These are phyloP conservation scores for Hylaeus anthracinus DNA, from an alignment of 1,140 invertebrate genomes.

Conservation along the genomic window DNA sequence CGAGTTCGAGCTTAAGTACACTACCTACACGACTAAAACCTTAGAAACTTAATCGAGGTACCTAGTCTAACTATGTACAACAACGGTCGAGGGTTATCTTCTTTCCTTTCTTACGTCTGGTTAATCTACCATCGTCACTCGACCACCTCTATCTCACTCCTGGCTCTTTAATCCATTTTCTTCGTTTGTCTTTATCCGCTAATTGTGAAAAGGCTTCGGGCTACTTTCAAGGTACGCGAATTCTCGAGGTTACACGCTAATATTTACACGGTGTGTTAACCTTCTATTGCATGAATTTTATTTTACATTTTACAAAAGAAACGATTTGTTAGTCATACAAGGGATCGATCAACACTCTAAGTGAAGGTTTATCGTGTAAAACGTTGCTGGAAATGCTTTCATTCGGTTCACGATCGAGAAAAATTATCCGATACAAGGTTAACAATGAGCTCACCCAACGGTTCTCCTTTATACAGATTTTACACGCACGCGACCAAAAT, in stretches of 20 bases:
- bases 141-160: not conserved
- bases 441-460: no score
- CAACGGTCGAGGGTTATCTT: slow-evolving; percentile 16
- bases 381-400: no score
- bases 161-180: not conserved
- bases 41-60: slow-evolving; percentile 36
- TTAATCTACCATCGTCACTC: not conserved
- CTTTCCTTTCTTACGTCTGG: slow-evolving; percentile 7
- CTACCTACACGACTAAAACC: slow-evolving; percentile 30
- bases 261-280: slow-evolving; percentile 55
- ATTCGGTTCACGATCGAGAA: no score
- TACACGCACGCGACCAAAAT: slow-evolving; percentile 34
- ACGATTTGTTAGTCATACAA: no score
- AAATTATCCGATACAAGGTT: no score
- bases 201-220: slow-evolving; percentile 64
- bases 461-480: slow-evolving; percentile 29
- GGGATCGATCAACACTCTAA: no score
- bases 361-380: no score
- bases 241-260: slow-evolving; percentile 56
- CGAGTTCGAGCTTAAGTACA: slow-evolving; percentile 17
- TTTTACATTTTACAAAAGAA: no score
- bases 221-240: slow-evolving; percentile 75
- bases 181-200: slow-evolving; percentile 16
- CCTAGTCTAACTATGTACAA: slow-evolving; percentile 55
- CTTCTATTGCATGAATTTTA: no score